Evolutionary conservation across 2,797 vertebrate species (phyloP).

Genomic region (Notolabrus celidotus): DNA sequence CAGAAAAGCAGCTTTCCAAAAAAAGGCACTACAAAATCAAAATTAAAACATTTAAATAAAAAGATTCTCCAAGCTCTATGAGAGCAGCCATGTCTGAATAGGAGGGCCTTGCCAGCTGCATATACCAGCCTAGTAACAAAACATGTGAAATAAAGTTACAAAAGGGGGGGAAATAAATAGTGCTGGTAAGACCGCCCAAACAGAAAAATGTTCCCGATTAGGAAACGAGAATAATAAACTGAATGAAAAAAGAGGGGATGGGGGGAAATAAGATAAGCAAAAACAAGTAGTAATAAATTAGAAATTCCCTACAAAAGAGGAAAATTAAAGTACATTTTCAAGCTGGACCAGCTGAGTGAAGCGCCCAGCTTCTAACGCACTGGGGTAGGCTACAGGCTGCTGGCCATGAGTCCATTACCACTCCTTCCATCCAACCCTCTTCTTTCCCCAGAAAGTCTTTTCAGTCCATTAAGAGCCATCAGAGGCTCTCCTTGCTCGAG

Average conservation of each 20-base stretch:
- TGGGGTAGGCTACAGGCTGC: slow-evolving; percentile 66
- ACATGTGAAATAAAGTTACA: slow-evolving; percentile 65
- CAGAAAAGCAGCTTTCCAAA: slow-evolving; percentile 93
- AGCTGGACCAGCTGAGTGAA: slow-evolving; percentile 55
- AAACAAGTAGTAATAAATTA: slow-evolving; percentile 88
- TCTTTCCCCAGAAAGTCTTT: slow-evolving; percentile 60
- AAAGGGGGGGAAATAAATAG: slow-evolving; percentile 77
- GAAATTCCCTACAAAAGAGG: slow-evolving; percentile 85
- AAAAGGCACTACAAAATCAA: slow-evolving; percentile 99
- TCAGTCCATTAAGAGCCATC: slow-evolving; percentile 77
- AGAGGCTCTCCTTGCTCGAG: slow-evolving; percentile 97
- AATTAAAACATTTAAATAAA: slow-evolving; percentile 88
- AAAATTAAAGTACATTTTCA: slow-evolving; percentile 73
- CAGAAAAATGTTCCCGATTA: slow-evolving; percentile 86
- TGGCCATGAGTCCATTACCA: slow-evolving; percentile 64
- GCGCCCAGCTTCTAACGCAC: slow-evolving; percentile 56
- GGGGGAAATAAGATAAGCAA: slow-evolving; percentile 84
- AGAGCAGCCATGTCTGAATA: slow-evolving; percentile 93
- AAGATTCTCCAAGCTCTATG: slow-evolving; percentile 91
- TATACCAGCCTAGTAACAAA: slow-evolving; percentile 87
- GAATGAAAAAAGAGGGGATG: slow-evolving; percentile 75
- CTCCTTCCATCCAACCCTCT: slow-evolving; percentile 66
- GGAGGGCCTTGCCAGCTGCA: slow-evolving; percentile 91
- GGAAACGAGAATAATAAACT: slow-evolving; percentile 81
- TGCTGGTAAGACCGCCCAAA: slow-evolving; percentile 91